Conservation (phyloP, 2,797 vertebrate genomes). For the Hemitrygon akajei region DNA sequence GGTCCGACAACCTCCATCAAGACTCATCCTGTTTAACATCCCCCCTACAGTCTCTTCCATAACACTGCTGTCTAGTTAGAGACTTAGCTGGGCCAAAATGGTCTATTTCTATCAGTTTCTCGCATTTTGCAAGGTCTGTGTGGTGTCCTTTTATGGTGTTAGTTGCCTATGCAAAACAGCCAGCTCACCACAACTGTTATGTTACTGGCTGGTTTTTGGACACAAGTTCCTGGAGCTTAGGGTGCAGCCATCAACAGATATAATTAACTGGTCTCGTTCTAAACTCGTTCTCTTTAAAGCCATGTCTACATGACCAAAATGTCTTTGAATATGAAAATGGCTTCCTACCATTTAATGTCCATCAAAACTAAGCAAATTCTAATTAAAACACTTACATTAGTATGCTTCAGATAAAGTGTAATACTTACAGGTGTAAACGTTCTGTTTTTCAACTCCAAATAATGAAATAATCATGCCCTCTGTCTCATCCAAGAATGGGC, state of each 20-base stretch:
- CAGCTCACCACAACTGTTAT: not conserved
- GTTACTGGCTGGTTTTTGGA: not conserved
- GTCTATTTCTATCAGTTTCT: not conserved
- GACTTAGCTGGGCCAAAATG: not conserved
- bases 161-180: not conserved
- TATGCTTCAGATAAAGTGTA: not conserved
- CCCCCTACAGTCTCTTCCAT: too few species aligned
- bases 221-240: not conserved
- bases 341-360: not conserved
- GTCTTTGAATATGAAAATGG: not conserved
- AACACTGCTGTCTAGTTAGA: not conserved
- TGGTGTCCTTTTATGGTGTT: not conserved
- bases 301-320: too few species aligned
- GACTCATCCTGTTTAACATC: not conserved
- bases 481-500: not conserved
- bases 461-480: not conserved
- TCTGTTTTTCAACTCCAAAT: not conserved
- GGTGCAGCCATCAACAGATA: not conserved
- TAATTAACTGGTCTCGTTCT: not conserved
- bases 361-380: not conserved
- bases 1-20: too few species aligned
- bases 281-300: not conserved
- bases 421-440: not conserved
- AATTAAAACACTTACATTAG: not conserved
- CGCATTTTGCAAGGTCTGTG: not conserved